phyloP scores from a whole-genome alignment of 2,797 vertebrate genomes.

The Gymnocypris eckloni region DNA sequence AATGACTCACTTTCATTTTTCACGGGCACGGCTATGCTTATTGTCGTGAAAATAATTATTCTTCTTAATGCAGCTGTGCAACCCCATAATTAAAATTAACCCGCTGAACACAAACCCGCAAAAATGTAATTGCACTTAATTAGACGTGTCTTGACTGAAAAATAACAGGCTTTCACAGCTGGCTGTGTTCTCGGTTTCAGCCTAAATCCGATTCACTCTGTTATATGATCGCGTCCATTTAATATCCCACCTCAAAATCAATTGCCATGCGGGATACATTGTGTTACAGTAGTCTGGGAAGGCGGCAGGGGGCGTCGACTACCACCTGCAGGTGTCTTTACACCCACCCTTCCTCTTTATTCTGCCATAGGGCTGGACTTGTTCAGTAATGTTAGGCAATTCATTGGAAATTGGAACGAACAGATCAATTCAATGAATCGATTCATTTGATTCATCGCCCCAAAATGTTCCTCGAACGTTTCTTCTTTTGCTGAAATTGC shows the following conservation, averaged over 20 bases:
- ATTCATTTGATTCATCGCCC: not conserved
- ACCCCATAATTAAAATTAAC: constrained; percentile 12
- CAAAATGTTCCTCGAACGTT: not conserved
- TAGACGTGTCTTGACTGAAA: constrained; percentile 21
- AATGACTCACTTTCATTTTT: not conserved
- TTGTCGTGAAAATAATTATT: not conserved
- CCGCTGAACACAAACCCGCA: not conserved
- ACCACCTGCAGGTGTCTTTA: constrained; percentile 26
- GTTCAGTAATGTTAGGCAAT: not conserved
- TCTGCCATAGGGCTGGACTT: not conserved
- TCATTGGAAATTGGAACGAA: not conserved
- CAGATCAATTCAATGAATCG: not conserved
- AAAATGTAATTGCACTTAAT: constrained; percentile 28
- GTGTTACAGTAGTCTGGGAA: constrained; percentile 22
- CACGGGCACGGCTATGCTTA: not conserved
- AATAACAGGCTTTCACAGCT: constrained; percentile 13
- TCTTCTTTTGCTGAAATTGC: not conserved
- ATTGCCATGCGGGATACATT: not conserved
- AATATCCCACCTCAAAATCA: constrained; percentile 19
- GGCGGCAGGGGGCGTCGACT: constrained; percentile 49
- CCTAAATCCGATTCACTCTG: not conserved
- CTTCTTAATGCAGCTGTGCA: constrained; percentile 9
- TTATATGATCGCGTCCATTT: constrained; percentile 11
- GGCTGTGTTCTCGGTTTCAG: not conserved
- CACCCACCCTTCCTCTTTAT: not conserved